phyloP scores from a whole-genome alignment of 2,888 invertebrate species.

The Liposcelis brunnea region DNA sequence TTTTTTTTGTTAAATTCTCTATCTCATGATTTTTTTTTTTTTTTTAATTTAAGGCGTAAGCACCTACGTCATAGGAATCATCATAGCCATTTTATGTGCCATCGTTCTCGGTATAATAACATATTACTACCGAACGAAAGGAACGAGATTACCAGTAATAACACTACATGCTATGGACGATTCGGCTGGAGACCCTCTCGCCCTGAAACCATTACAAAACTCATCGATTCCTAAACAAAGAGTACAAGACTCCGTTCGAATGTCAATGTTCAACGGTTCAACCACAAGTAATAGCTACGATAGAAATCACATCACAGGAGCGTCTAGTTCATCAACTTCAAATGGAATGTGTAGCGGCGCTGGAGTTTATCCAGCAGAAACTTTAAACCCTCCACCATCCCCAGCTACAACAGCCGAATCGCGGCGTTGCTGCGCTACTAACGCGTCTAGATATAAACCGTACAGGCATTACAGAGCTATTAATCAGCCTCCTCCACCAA shows the following conservation, averaged over 20 bases:
- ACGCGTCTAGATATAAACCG: constrained; percentile 44
- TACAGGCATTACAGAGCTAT: constrained; percentile 59
- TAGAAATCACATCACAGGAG: constrained; percentile 50
- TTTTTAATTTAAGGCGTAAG: constrained; percentile 28
- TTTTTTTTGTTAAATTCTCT: not conserved
- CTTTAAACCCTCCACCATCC: constrained; percentile 79
- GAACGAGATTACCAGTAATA: constrained; percentile 26
- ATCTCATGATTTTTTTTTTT: not conserved
- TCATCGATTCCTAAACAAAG: constrained; percentile 13
- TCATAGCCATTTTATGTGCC: constrained; percentile 34
- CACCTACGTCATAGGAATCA: constrained; percentile 36
- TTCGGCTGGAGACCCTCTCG: constrained; percentile 46
- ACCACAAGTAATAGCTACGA: constrained; percentile 41
- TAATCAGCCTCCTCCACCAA: constrained; percentile 80
- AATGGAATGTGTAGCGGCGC: constrained; percentile 32
- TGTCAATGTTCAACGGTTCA: constrained; percentile 42
- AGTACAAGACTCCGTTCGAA: constrained; percentile 29
- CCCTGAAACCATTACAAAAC: constrained; percentile 30
- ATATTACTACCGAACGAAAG: constrained; percentile 35
- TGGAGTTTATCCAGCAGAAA: constrained; percentile 59
- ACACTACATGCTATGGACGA: constrained; percentile 34
- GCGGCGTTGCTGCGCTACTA: constrained; percentile 25
- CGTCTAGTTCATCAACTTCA: constrained; percentile 43
- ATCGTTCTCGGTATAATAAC: constrained; percentile 34
- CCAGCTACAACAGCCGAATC: constrained; percentile 57